Evolutionary conservation across 2,113 vertebrate genomes (phyloP).

Genomic region (Calonectris borealis): DNA sequence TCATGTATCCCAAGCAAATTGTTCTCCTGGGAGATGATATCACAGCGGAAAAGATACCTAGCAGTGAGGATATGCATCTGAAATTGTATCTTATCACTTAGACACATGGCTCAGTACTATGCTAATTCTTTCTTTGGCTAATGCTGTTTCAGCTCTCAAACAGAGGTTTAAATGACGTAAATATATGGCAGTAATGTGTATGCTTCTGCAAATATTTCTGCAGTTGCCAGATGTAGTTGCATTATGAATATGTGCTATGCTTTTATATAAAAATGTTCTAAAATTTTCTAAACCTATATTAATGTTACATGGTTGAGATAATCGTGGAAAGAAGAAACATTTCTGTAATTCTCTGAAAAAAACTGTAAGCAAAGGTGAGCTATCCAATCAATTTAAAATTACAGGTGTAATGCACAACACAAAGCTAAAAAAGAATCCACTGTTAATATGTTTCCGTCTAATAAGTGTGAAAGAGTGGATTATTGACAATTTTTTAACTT

Average conservation of each 20-base stretch:
- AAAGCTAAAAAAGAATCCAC: background rate
- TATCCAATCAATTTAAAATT: background rate
- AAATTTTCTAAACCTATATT: background rate
- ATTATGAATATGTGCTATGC: background rate
- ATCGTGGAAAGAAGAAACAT: background rate
- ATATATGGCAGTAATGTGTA: background rate
- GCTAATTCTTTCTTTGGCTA: background rate
- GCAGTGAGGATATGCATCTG: background rate
- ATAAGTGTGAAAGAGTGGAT: background rate
- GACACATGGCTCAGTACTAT: background rate
- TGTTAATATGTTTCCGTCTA: background rate
- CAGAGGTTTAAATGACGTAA: background rate
- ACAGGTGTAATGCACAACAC: background rate
- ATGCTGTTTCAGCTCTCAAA: background rate
- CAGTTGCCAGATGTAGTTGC: background rate
- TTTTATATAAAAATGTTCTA: background rate
- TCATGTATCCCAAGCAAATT: background rate
- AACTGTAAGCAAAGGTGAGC: background rate
- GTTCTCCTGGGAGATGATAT: background rate
- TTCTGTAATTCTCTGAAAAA: background rate
- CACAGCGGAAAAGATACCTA: background rate
- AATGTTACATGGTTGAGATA: background rate
- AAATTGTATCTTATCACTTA: background rate
- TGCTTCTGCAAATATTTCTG: background rate
- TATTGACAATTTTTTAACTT: background rate